Percentiles rank a stretch among this genome's conserved stretches.
Evolutionary conservation across 2,797 vertebrate genomes (phyloP).

Genomic region (Sandelia bainsii): DNA sequence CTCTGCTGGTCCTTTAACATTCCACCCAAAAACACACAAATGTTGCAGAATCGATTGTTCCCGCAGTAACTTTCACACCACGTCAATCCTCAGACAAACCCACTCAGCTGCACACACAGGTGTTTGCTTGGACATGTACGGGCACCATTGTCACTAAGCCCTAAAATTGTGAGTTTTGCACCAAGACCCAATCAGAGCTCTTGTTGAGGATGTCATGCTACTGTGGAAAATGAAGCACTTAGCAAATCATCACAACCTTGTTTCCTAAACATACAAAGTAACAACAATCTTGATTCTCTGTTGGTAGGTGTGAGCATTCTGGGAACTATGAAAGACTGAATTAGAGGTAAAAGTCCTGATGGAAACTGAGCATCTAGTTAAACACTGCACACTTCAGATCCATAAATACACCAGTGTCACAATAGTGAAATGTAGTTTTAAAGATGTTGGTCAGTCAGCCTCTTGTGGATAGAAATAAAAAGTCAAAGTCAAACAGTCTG

Average conservation of each 20-base stretch:
- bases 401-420: background rate
- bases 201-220: too few species aligned
- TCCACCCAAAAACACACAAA: background rate
- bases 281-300: background rate
- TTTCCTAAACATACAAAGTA: background rate
- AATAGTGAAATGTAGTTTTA: background rate
- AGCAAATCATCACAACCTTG: background rate
- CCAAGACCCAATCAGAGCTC: too few species aligned
- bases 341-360: background rate
- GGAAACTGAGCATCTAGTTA: background rate
- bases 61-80: too few species aligned
- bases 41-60: background rate
- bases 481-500: background rate
- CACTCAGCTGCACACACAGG: too few species aligned
- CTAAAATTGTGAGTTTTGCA: too few species aligned
- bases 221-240: background rate
- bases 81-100: too few species aligned
- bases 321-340: background rate
- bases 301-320: background rate
- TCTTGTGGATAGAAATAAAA: constrained; percentile 20
- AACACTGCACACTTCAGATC: background rate
- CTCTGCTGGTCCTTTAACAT: background rate
- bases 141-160: background rate
- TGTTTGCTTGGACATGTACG: background rate
- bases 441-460: background rate